These are phyloP conservation scores for Andricus quercusramuli DNA, from an alignment of 2,888 invertebrate genomes.

Conservation along the genomic window DNA sequence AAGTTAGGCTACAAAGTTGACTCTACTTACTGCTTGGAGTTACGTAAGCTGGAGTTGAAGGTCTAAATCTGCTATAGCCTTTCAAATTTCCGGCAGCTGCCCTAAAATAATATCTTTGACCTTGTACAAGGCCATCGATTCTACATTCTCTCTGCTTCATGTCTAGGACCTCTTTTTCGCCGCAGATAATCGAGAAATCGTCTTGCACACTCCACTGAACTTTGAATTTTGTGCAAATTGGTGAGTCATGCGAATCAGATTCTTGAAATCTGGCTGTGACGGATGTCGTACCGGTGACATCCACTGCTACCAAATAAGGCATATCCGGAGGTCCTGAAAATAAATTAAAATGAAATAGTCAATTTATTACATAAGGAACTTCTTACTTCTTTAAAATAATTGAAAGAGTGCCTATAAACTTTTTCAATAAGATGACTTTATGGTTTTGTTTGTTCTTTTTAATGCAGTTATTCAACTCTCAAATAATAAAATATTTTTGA, in stretches of 20 bases:
- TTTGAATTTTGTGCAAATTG: constrained; percentile 94
- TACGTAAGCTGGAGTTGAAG: constrained; percentile 90
- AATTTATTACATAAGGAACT: background rate
- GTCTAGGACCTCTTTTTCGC: constrained; percentile 88
- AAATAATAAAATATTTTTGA: too few species aligned
- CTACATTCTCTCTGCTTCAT: constrained; percentile 82
- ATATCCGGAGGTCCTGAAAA: constrained; percentile 86
- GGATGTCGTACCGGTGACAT: constrained; percentile 84
- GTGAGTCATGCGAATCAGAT: constrained; percentile 86
- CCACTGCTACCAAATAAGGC: constrained; percentile 89
- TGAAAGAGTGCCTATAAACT: background rate
- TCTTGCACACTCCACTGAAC: constrained; percentile 96
- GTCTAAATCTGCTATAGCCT: constrained; percentile 90
- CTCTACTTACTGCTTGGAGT: constrained; percentile 91
- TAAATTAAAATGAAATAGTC: background rate
- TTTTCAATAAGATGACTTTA: background rate
- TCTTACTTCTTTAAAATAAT: background rate
- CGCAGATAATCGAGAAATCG: constrained; percentile 90
- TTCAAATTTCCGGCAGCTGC: constrained; percentile 96
- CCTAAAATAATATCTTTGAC: constrained; percentile 92
- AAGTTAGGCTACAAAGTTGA: constrained; percentile 36
- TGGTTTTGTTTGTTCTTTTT: too few species aligned
- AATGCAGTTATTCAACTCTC: too few species aligned
- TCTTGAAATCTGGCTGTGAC: constrained; percentile 85
- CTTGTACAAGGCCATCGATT: constrained; percentile 89